Evolutionary conservation across 2,888 invertebrate species (phyloP).

Genomic region (Leptarthrus brevirostris): DNA sequence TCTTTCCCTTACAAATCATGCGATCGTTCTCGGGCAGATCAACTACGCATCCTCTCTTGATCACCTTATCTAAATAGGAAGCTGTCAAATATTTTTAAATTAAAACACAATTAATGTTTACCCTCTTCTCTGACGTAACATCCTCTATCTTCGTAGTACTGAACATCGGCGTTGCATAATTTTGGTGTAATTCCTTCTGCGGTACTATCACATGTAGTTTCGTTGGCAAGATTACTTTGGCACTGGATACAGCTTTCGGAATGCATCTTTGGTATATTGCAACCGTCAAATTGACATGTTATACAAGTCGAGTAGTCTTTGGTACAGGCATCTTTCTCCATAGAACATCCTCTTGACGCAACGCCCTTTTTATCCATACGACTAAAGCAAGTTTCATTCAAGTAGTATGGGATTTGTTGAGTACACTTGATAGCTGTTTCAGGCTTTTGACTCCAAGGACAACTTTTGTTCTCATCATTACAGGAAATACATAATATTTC

Average conservation of each 20-base stretch:
- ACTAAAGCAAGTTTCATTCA: not conserved
- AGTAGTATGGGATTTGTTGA: not conserved
- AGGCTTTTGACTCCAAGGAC: not conserved
- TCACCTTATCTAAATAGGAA: not conserved
- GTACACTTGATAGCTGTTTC: not conserved
- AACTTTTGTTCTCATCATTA: not conserved
- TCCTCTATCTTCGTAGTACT: not conserved
- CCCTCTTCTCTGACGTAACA: not conserved
- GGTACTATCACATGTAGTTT: not conserved
- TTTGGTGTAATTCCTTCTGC: not conserved
- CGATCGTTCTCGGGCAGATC: not conserved
- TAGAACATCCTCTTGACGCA: conserved; percentile 44
- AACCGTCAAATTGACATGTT: conserved; percentile 10
- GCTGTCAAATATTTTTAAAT: no score
- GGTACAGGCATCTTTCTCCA: conserved; percentile 2
- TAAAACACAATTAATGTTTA: not conserved
- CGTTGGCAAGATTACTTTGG: not conserved
- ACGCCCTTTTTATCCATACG: not conserved
- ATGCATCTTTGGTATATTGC: conserved; percentile 24
- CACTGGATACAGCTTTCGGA: conserved; percentile 42
- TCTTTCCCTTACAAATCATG: not conserved
- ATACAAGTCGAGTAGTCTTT: not conserved
- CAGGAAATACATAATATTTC: conserved; percentile 46
- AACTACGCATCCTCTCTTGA: not conserved
- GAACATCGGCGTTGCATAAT: not conserved